phyloP scores from a whole-genome alignment of 1,140 invertebrate genomes.

The Heliconius eleuchia region DNA sequence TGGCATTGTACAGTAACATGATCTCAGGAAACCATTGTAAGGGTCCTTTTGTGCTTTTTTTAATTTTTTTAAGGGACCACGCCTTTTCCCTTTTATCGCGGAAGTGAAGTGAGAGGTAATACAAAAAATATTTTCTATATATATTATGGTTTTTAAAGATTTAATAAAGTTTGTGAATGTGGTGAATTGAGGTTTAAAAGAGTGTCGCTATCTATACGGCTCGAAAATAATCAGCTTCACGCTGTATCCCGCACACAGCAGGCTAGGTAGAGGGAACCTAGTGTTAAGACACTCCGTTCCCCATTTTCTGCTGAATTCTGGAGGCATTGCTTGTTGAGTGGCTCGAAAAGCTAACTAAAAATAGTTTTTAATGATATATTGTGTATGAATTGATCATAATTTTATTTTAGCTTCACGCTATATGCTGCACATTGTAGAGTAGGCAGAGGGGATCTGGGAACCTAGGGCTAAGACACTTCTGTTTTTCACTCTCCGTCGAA shows the following conservation, averaged over 20 bases:
- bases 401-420: background rate
- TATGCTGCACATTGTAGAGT: background rate
- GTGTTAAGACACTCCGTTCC: no score
- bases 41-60: slow-evolving; percentile 10
- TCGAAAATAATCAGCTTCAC: background rate
- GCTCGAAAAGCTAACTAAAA: no score
- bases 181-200: background rate
- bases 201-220: background rate
- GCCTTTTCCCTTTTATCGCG: slow-evolving; percentile 28
- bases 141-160: no score
- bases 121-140: slow-evolving; percentile 22
- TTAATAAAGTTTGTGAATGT: background rate
- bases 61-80: slow-evolving; percentile 25
- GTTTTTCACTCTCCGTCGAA: no score
- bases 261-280: background rate
- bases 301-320: no score
- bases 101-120: slow-evolving; percentile 26
- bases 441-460: background rate
- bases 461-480: no score
- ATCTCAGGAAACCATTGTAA: slow-evolving; percentile 18
- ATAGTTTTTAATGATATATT: no score
- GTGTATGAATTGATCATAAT: no score
- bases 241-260: background rate
- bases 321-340: no score
- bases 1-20: background rate